These are phyloP conservation scores for Misgurnus anguillicaudatus DNA, from an alignment of 2,113 vertebrate genomes.

Conservation along the genomic window DNA sequence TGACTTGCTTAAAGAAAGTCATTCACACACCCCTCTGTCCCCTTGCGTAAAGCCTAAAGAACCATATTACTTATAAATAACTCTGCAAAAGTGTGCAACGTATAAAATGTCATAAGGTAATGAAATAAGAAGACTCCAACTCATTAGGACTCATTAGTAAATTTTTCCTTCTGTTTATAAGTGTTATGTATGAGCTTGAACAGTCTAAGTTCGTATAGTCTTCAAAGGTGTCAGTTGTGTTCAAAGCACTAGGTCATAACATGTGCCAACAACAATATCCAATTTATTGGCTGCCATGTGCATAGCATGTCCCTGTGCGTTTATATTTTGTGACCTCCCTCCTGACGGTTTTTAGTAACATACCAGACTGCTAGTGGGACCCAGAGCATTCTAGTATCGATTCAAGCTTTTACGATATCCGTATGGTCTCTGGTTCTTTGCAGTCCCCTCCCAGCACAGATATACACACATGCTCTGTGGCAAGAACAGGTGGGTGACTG, in stretches of 20 bases:
- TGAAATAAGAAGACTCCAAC: not conserved
- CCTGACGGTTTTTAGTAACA: slow-evolving; percentile 12
- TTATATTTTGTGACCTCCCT: slow-evolving; percentile 33
- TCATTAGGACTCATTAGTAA: not conserved
- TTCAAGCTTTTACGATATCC: slow-evolving; percentile 7
- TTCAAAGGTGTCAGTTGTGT: not conserved
- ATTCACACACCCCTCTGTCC: slow-evolving; percentile 42
- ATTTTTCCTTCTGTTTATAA: not conserved
- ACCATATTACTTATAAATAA: not conserved
- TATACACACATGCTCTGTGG: not conserved
- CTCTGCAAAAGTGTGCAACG: too few species aligned
- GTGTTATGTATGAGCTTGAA: not conserved
- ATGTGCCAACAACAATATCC: slow-evolving; percentile 13
- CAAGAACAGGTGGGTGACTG: slow-evolving; percentile 15
- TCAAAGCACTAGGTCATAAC: slow-evolving; percentile 18
- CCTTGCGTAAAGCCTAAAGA: slow-evolving; percentile 9
- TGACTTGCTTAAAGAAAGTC: slow-evolving; percentile 47
- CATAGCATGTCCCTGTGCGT: slow-evolving; percentile 27
- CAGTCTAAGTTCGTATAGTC: not conserved
- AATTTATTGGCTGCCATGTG: slow-evolving; percentile 5
- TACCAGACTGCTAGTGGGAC: slow-evolving; percentile 8
- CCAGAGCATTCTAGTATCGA: slow-evolving; percentile 12
- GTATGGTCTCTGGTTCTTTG: not conserved
- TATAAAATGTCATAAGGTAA: not conserved
- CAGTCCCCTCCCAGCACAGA: not conserved